phyloP scores from a whole-genome alignment of 2,113 vertebrate species.

The Perognathus longimembris region DNA sequence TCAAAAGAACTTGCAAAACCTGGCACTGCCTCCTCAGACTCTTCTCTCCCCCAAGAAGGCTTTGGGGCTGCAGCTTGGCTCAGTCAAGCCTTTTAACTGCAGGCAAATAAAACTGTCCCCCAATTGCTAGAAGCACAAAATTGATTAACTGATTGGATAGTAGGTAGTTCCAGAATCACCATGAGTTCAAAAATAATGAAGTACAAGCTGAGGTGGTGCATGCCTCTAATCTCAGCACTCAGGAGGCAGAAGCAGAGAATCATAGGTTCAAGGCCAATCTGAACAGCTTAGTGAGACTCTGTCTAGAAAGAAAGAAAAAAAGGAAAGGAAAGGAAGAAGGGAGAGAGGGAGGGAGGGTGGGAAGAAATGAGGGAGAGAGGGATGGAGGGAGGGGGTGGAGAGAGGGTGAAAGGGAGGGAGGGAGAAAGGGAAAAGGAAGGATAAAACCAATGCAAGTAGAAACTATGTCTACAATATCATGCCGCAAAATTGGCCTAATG shows the following conservation, averaged over 20 bases:
- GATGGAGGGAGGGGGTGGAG: too few species aligned
- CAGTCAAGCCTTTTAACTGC: background rate
- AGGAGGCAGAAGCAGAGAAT: too few species aligned
- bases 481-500: background rate
- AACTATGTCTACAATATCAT: background rate
- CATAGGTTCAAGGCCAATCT: too few species aligned
- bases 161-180: background rate
- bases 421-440: too few species aligned
- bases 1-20: background rate
- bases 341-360: too few species aligned
- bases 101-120: background rate
- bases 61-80: background rate
- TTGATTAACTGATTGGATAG: background rate
- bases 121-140: conserved; percentile 14
- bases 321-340: too few species aligned
- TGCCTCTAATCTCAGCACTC: too few species aligned
- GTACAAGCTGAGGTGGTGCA: background rate
- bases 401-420: too few species aligned
- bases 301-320: too few species aligned
- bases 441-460: background rate
- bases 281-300: too few species aligned
- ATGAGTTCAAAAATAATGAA: background rate
- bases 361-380: too few species aligned
- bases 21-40: background rate
- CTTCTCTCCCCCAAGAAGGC: background rate